Conservation (phyloP, 1,140 invertebrate species). For the Nasonia vitripennis region DNA sequence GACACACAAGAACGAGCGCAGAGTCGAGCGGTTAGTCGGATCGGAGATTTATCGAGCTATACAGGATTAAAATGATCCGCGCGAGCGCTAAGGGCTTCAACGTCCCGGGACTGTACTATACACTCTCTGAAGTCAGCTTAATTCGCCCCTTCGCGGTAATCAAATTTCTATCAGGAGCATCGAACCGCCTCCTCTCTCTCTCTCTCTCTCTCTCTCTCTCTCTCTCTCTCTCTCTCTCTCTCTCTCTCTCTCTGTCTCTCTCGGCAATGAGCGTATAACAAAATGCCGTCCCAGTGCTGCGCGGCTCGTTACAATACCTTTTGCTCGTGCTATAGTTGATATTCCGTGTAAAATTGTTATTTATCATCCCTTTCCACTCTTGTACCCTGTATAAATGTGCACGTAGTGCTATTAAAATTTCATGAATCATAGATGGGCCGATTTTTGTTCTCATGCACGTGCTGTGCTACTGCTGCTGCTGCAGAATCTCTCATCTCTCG, state of each 20-base stretch:
- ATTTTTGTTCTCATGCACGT: constrained; percentile 8
- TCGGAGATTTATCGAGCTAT: constrained; percentile 13
- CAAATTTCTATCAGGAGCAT: constrained; percentile 33
- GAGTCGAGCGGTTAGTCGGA: not conserved
- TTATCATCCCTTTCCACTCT: not conserved
- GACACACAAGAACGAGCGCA: not conserved
- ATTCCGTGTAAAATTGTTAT: not conserved
- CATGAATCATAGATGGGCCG: not conserved
- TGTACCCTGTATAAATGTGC: not conserved
- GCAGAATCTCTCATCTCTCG: not conserved
- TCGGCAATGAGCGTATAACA: not conserved
- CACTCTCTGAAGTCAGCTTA: constrained; percentile 15
- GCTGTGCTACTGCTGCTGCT: not conserved
- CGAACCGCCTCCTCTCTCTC: not conserved
- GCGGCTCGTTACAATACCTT: not conserved
- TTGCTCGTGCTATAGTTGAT: not conserved
- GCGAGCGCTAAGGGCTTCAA: constrained; percentile 1
- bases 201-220: no score
- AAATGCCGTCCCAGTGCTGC: constrained; percentile 7
- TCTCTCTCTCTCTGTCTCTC: no score
- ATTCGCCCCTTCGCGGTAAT: constrained; percentile 4
- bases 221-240: no score
- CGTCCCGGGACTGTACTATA: not conserved
- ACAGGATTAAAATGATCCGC: constrained; percentile 4
- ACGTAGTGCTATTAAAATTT: not conserved